Evolutionary conservation across 2,888 invertebrate genomes (phyloP), one percentile per base, ranked within the genome.

Genomic region (Ptychoptera contaminata): DNA sequence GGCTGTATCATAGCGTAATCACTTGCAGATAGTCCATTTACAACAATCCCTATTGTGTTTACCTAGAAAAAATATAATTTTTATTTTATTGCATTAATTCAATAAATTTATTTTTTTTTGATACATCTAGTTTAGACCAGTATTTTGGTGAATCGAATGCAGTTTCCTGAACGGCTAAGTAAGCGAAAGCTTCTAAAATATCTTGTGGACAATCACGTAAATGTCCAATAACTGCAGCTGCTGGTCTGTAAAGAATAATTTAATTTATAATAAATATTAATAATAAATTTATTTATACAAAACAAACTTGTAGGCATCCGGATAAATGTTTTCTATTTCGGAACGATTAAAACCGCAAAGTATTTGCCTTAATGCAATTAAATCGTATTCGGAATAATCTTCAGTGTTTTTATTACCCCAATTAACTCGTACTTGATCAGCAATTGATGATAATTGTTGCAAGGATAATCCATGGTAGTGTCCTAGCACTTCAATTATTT

Each of bases 401-500:
- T 70, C 67, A 0, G 74, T 71, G 29, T 61, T 60, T 56, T 76
- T 76, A 1, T 60, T 63, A 1, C 68, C 63, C 56, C 73, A 76
- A 48, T 72, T 71, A 39, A 62, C 57, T 4, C 67, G 65, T 2
- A 75, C 65, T n/a, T 69, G 63, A 29, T 66, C 59, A 2, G 71
- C 72, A 10, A 76, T 63, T 0, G 70, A 63, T 9, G 55, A 47
- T 11, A 74, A 58, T 58, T 71, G 71, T 0, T 59, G 60, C 2
- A 54, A 48, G 31, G 56, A 60, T 36, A 72, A 58, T 37, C 66
- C 60, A 49, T 69, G 70, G 52, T 69, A 66, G 0, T 65, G 52
- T 4, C 75, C 75, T 54, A 76, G 73, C 38, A 72, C 71, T 48
- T 67, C 62, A 8, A 76, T 63, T 0, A 72, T 67, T 16, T 74